Percentiles rank a stretch among this genome's conserved stretches.
Conservation (phyloP, 2,888 invertebrate species). For the Drosophila imparisetae region DNA sequence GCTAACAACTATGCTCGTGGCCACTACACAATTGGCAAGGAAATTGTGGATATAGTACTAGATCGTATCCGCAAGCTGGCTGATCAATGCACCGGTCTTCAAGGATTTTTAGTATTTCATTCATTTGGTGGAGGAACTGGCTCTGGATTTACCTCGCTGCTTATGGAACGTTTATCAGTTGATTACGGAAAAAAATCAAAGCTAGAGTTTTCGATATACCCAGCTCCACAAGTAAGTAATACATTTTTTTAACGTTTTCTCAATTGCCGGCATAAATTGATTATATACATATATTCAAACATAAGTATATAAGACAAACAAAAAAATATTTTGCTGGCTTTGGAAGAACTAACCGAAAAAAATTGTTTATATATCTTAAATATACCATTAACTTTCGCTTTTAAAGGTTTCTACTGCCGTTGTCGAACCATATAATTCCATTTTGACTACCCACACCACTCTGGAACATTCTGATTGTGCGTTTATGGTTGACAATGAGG, state of each 20-base stretch:
- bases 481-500: slow-evolving; percentile 97
- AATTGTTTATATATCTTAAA: neutral
- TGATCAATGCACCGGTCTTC: slow-evolving; percentile 93
- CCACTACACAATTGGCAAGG: slow-evolving; percentile 97
- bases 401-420: slow-evolving; percentile 90
- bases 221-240: slow-evolving; percentile 92
- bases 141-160: slow-evolving; percentile 95
- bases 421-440: slow-evolving; percentile 96
- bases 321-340: neutral
- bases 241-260: neutral
- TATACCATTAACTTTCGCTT: neutral
- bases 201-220: slow-evolving; percentile 96
- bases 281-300: neutral
- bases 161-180: slow-evolving; percentile 96
- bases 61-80: slow-evolving; percentile 92
- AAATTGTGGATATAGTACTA: slow-evolving; percentile 93
- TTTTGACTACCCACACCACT: slow-evolving; percentile 96
- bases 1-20: slow-evolving; percentile 97
- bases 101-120: slow-evolving; percentile 96
- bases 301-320: neutral
- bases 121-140: slow-evolving; percentile 95
- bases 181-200: slow-evolving; percentile 98
- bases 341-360: neutral
- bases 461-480: slow-evolving; percentile 94
- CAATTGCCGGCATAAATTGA: neutral